Percentiles rank a stretch among this genome's conserved stretches.
These are phyloP conservation scores for Melanostoma mellinum DNA, from an alignment of 2,888 invertebrate species.

Conservation along the genomic window DNA sequence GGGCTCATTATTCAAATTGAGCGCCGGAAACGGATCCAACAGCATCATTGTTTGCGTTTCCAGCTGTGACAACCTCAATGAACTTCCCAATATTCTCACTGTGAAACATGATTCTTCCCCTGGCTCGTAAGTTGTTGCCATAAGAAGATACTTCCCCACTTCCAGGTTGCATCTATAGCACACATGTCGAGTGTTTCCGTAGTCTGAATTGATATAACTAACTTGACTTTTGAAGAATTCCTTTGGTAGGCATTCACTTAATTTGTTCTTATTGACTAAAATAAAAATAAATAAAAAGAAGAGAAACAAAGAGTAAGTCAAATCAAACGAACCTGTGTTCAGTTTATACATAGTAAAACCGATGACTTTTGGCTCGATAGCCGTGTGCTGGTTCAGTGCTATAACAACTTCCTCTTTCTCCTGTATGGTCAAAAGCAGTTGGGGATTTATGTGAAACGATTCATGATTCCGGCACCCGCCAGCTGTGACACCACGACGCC, in stretches of 20 bases:
- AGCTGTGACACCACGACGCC: slow-evolving; percentile 93
- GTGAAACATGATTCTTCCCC: slow-evolving; percentile 95
- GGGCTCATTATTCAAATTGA: slow-evolving; percentile 82
- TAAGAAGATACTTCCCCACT: slow-evolving; percentile 91
- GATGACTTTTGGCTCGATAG: slow-evolving; percentile 96
- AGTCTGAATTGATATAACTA: slow-evolving; percentile 93
- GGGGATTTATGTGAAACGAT: slow-evolving; percentile 96
- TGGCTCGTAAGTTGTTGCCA: slow-evolving; percentile 96
- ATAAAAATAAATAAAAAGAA: slow-evolving; percentile 18
- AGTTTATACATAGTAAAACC: slow-evolving; percentile 92
- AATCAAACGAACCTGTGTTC: slow-evolving; percentile 73
- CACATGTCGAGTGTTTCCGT: slow-evolving; percentile 95
- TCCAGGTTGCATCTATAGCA: slow-evolving; percentile 90
- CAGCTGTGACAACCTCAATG: slow-evolving; percentile 88
- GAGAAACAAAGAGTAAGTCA: slow-evolving; percentile 68
- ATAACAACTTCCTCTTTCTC: slow-evolving; percentile 93
- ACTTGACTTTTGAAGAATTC: slow-evolving; percentile 93
- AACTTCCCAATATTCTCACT: slow-evolving; percentile 90
- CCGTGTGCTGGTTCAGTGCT: slow-evolving; percentile 93
- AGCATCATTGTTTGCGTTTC: slow-evolving; percentile 83
- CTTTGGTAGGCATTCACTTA: slow-evolving; percentile 89
- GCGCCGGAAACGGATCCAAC: slow-evolving; percentile 80
- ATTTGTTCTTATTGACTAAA: slow-evolving; percentile 82
- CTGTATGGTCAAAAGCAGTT: slow-evolving; percentile 90
- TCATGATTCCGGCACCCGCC: slow-evolving; percentile 95